Evolutionary conservation across 1,140 invertebrate genomes (phyloP), one percentile per base, ranked within the genome.

Genomic region (Orussus abietinus): DNA sequence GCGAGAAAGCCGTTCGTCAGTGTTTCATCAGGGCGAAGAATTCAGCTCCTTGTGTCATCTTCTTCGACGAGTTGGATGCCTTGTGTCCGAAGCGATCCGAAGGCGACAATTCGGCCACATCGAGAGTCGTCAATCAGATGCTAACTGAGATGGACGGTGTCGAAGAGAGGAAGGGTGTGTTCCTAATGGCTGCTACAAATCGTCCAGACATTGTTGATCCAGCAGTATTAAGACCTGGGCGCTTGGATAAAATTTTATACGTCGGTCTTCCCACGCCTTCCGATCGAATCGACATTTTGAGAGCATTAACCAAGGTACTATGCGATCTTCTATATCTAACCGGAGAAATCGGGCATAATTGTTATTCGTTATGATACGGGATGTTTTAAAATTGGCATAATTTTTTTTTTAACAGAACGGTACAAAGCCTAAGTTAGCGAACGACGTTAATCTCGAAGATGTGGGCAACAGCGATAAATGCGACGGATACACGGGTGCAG

Each of bases 61-160:
- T 99, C 74, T 99, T 99, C 69, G 97, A 99, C 68, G 97, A 99
- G 74, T 82, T 99, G 47, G 97, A 99, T 73, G 90, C 96, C 0
- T 66, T 99, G 5, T 98, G 95, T 69, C 94, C 95, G 0, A 87
- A 87, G 57, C 77, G 96, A 62, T 86, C 84, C 4, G 84, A 87
- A 33, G 82, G 78, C 34, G 86, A 88, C 46, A 79, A 78, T 50
- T 80, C 82, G 4, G 80, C 84, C 0, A 80, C 79, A 3, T 84
- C 83, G 6, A 79, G 95, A 12, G 88, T 99, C 12, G 95, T 99
- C 0, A 99, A 98, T 70, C 96, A 98, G 68, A 76, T 99, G 57
- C 70, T 99, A 13, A 98, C 96, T 1, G 96, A 99, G 80, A 98
- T 99, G 95, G 96, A 99, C 68, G 96, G 96, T 4, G 79, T 98